Evolutionary conservation across 1,140 invertebrate genomes (phyloP).

Genomic region (Apis cerana): DNA sequence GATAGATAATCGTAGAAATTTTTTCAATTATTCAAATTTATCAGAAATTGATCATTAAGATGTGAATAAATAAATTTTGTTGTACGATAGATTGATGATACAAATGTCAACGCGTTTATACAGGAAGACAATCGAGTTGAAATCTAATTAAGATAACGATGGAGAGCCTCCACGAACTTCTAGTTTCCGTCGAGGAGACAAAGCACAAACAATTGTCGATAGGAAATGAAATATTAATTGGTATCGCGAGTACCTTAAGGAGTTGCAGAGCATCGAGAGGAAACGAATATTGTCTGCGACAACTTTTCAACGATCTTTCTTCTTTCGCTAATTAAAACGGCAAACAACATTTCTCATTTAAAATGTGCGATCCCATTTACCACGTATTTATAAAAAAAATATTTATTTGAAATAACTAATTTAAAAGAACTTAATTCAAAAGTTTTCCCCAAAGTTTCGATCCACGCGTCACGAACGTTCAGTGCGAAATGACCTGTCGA

Average conservation of each 20-base stretch:
- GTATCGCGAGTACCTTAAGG: background rate
- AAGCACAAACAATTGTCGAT: slow-evolving; percentile 16
- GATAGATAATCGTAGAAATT: too few species aligned
- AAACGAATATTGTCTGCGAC: background rate
- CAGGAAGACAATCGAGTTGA: background rate
- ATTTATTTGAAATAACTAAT: too few species aligned
- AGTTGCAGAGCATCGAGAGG: background rate
- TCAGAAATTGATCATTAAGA: too few species aligned
- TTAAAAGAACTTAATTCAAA: too few species aligned
- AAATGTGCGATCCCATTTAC: too few species aligned
- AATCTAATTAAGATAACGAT: slow-evolving; percentile 29
- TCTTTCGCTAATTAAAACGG: too few species aligned
- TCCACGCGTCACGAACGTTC: too few species aligned
- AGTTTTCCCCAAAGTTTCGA: too few species aligned
- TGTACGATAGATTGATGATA: background rate
- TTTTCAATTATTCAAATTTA: too few species aligned
- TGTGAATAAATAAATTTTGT: background rate
- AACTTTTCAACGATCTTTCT: background rate
- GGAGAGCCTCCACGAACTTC: slow-evolving; percentile 1
- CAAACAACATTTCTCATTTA: too few species aligned
- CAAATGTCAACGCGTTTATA: background rate
- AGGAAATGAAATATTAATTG: slow-evolving; percentile 6
- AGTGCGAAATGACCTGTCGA: too few species aligned
- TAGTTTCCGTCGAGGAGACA: background rate
- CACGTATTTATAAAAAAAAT: too few species aligned